phyloP scores from a whole-genome alignment of 2,113 vertebrate genomes.

The Carlito syrichta region DNA sequence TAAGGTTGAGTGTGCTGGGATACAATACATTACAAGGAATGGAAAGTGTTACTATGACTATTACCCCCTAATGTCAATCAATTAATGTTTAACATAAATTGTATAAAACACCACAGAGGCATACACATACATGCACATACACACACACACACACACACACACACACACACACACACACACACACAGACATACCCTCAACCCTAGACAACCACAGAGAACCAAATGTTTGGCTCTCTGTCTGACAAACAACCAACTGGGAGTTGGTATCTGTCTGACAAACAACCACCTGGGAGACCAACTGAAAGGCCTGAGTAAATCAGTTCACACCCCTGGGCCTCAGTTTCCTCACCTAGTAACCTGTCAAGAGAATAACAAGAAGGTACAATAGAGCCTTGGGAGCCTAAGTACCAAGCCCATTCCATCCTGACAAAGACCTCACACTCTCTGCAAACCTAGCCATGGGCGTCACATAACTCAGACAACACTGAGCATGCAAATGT shows the following conservation, averaged over 20 bases:
- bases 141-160: neutral
- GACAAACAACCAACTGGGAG: neutral
- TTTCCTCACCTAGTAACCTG: neutral
- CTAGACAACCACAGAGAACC: neutral
- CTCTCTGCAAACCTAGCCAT: neutral
- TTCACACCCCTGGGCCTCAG: neutral
- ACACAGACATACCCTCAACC: neutral
- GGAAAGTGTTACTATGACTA: neutral
- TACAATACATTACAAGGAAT: neutral
- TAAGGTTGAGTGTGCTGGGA: neutral
- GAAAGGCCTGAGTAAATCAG: neutral
- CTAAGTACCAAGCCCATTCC: neutral
- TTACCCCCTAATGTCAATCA: neutral
- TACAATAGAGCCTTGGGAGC: neutral
- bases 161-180: neutral
- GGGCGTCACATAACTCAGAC: neutral
- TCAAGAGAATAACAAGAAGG: neutral
- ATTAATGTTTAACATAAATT: neutral
- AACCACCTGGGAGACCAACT: too few relatives aligned
- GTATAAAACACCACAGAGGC: neutral
- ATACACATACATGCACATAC: neutral
- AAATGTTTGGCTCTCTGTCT: neutral
- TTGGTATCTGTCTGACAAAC: too few relatives aligned
- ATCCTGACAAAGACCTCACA: neutral
- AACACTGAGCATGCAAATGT: rapidly evolving